Percentiles rank a stretch among this genome's conserved stretches.
phyloP scores from a whole-genome alignment of 2,888 invertebrate genomes.

The Tupiocoris notatus region DNA sequence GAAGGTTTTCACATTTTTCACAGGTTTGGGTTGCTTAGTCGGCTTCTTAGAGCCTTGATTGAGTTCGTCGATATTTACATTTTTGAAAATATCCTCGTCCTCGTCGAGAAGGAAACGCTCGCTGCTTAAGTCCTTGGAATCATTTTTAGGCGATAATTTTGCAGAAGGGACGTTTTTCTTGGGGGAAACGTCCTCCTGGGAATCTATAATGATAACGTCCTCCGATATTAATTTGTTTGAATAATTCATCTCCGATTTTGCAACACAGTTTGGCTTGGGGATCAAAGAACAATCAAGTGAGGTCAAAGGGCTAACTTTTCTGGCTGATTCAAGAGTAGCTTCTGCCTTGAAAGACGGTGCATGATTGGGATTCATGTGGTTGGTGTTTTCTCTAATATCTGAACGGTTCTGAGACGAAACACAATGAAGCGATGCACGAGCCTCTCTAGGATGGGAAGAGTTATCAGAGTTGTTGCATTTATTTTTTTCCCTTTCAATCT shows the following conservation, averaged over 20 bases:
- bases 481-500: conserved; percentile 44
- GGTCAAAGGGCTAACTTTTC: neutral
- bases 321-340: neutral
- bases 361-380: too few relatives aligned
- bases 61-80: neutral
- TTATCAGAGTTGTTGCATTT: neutral
- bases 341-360: neutral
- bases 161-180: neutral
- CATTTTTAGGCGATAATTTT: neutral
- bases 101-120: conserved; percentile 8
- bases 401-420: neutral
- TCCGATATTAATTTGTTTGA: neutral
- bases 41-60: neutral
- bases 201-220: neutral
- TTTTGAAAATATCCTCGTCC: conserved; percentile 23
- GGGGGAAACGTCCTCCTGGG: neutral
- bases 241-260: neutral
- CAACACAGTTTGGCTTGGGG: neutral
- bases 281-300: neutral
- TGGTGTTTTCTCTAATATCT: too few relatives aligned
- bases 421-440: neutral
- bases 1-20: conserved; percentile 4
- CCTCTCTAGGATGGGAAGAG: too few relatives aligned
- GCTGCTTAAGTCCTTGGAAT: neutral
- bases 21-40: neutral